Conservation (phyloP, 2,888 invertebrate genomes). For the Odontocerum albicorne region DNA sequence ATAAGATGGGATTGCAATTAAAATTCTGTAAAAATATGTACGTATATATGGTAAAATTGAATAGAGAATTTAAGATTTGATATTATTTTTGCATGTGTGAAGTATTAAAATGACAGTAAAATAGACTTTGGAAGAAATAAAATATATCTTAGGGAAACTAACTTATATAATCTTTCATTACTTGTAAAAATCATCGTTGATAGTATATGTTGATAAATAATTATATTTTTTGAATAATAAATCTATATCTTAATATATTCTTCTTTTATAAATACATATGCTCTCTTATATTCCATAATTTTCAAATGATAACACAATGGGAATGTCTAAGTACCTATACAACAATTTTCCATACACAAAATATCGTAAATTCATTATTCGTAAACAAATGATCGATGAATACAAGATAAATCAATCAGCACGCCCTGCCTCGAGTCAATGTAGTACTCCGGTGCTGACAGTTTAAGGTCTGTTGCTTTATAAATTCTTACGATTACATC, state of each 20-base stretch:
- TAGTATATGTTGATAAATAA: conserved; percentile 20
- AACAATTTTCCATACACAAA: conserved; percentile 30
- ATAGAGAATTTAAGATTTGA: too few species aligned
- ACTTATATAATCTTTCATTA: conserved; percentile 24
- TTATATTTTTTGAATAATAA: conserved; percentile 21
- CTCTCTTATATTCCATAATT: conserved; percentile 24
- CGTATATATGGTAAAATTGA: background rate
- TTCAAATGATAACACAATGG: conserved; percentile 27
- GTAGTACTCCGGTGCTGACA: background rate
- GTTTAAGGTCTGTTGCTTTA: background rate
- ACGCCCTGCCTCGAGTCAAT: background rate
- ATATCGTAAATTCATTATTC: conserved; percentile 15
- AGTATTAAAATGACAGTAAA: too few species aligned
- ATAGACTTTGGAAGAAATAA: too few species aligned
- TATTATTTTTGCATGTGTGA: too few species aligned
- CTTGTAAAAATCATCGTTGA: conserved; percentile 34
- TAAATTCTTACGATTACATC: background rate
- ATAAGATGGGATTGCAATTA: too few species aligned
- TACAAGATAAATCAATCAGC: too few species aligned
- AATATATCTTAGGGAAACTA: conserved; percentile 30
- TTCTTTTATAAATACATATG: conserved; percentile 23
- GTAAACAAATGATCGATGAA: conserved; percentile 9
- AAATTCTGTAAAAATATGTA: too few species aligned
- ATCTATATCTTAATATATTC: conserved; percentile 18
- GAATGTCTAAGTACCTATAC: conserved; percentile 36